phyloP scores from a whole-genome alignment of 2,113 vertebrate species.

The Catharus bicknelli region DNA sequence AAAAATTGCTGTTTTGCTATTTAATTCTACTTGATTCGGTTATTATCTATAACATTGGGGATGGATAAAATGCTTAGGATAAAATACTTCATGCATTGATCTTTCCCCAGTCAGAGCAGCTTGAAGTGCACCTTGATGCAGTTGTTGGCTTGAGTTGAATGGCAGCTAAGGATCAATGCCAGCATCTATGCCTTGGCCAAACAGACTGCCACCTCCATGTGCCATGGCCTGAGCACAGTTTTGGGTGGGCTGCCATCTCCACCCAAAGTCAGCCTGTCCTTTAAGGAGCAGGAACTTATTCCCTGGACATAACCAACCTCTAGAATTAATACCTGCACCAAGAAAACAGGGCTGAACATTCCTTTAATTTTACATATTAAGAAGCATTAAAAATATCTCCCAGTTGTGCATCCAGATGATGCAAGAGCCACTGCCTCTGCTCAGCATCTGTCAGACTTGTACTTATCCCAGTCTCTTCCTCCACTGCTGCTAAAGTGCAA shows the following conservation, averaged over 20 bases:
- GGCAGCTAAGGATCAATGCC: background rate
- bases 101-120: background rate
- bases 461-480: background rate
- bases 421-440: background rate
- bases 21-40: no score
- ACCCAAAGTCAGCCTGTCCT: rapidly evolving
- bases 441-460: background rate
- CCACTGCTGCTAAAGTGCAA: rapidly evolving
- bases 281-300: background rate
- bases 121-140: background rate
- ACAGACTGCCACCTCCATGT: background rate
- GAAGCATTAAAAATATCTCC: background rate
- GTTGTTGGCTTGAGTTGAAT: rapidly evolving
- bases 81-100: background rate
- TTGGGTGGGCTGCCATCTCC: background rate
- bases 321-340: background rate
- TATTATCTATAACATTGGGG: background rate
- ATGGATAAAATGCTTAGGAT: background rate
- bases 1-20: no score
- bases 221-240: rapidly evolving
- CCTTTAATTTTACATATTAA: background rate
- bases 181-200: background rate
- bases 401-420: background rate
- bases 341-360: background rate
- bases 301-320: background rate